Base-by-base conservation (phyloP, 2,113 vertebrate species). In the Dendropsophus ebraccatus region DNA sequence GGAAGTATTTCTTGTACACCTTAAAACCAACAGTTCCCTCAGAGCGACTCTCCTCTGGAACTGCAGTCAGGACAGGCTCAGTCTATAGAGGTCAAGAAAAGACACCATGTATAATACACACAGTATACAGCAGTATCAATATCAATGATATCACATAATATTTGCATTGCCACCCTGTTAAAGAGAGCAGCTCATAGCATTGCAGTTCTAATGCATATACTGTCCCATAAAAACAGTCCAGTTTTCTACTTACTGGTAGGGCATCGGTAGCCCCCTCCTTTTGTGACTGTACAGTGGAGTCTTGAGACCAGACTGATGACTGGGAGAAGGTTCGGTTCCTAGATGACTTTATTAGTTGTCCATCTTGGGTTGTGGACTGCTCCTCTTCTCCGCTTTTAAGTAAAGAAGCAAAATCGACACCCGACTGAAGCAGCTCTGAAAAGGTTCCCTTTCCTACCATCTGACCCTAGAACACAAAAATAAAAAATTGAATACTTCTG, bases 331-430 rank as follows among this genome's bases (percentile, higher is more conserved):
- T 96, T 8, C 97, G 94, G 50, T 25, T 93, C 79, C 95, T 93
- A 11, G 77, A 1, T 11, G 75, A 1, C 81, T 89, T 92, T 86
- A 90, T 82, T 0, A 45, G 86, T 1, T 92, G 91, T 0, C 91
- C 91, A 41, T 89, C 92, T 35, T 91, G 88, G 78, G 86, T 32
- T 0, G 88, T 86, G 0, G n/a, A 56, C 2, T 89, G 90, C 0
- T 98, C 97, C 0, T 92, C 92, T 0, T 97, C 96, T 35, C 96
- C 94, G 1, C 90, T 90, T 91, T 96, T 96, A 89, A 99, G 90
- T 86, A 99, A 91, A 78, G 96, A 97, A 83, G 97, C 95, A 92
- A 99, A 99, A 91, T 99, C 97, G 81, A 99, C 37, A 60, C 98
- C 97, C 0, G 95, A 98, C 86, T 89, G 94, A 90, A 95, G 94